A percentile compares a stretch with the other conserved stretches of the same genome.
These are phyloP conservation scores for Clarias pachynema DNA, from an alignment of 2,797 vertebrate species.

Conservation along the genomic window DNA sequence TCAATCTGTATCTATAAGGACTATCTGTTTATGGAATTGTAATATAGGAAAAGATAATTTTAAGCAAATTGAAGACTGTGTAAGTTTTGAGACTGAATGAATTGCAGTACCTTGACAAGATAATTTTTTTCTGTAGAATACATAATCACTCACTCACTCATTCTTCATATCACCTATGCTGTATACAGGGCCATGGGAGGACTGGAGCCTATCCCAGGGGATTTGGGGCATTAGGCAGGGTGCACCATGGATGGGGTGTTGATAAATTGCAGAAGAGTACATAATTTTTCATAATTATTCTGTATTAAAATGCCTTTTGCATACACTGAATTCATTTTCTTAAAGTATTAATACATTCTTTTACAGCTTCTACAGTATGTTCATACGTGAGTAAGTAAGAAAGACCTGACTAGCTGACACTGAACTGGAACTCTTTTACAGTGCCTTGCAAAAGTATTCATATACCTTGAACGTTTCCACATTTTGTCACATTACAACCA, in stretches of 20 bases:
- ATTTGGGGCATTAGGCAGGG: no score
- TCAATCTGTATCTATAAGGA: not conserved
- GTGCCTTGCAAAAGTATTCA: no score
- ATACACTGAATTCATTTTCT: no score
- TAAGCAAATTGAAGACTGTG: not conserved
- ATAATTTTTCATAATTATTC: not conserved
- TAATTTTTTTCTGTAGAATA: not conserved
- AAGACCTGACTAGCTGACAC: not conserved
- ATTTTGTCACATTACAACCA: no score
- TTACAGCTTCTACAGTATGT: not conserved
- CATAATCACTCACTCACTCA: not conserved
- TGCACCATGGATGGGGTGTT: no score
- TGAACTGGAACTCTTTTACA: not conserved
- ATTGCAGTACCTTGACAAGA: not conserved
- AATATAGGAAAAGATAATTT: not conserved
- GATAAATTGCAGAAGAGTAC: no score
- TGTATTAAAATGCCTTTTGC: not conserved
- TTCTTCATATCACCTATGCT: no score
- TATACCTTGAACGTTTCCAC: no score
- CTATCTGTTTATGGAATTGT: not conserved
- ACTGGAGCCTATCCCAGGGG: no score
- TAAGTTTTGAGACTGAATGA: not conserved
- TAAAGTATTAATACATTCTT: not conserved
- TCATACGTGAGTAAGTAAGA: not conserved
- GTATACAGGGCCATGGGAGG: no score